Base-by-base conservation (phyloP, 1,140 invertebrate species). In the Condylostylus longicornis region DNA sequence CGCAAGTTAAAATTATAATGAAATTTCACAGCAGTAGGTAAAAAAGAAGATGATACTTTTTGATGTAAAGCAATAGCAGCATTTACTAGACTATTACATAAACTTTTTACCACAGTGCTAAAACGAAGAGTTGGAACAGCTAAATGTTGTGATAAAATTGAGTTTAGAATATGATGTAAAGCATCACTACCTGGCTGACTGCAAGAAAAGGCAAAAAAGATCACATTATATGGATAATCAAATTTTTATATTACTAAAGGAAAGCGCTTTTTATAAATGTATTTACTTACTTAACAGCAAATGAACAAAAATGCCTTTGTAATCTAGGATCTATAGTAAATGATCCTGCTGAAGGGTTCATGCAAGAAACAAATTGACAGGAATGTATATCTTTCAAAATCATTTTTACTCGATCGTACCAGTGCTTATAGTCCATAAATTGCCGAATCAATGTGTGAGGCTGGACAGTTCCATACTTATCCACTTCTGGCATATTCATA, bases 401-500 rank as follows among this genome's bases (percentile, higher is more conserved):
- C 32, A 95, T 65, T 54, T 93, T 94, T 4, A 69, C 61, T 36
- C 90, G 65, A 55, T 95, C 88, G 49, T 83, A 82, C 74, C 74
- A 95, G 64, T 95, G 90, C 41, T 72, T 72, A 57, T 95, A 94
- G 62, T 94, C 87, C 68, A 96, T 75, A 55, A 88, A 86, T 54
- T 96, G 87, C 14, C 89, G 66, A 32, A 95, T 82, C 0, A 95
- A 64, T 0, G 89, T 94, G 53, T 95, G 90, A 0, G 90, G 85
- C 53, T 93, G 88, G 1, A 94, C 88, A 1, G 91, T 95, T 30
- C 84, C 87, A 52, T 94, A 95, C 39, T 72, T 73, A 62, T 95
- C 90, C 1, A 94, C 86, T 69, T 91, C 85, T 4, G 90, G 90
- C 88, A 94, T 95, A 63, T 95, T 96, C 74, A 95, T 76, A 54